phyloP scores from a whole-genome alignment of 2,113 vertebrate genomes.

The Spea bombifrons region DNA sequence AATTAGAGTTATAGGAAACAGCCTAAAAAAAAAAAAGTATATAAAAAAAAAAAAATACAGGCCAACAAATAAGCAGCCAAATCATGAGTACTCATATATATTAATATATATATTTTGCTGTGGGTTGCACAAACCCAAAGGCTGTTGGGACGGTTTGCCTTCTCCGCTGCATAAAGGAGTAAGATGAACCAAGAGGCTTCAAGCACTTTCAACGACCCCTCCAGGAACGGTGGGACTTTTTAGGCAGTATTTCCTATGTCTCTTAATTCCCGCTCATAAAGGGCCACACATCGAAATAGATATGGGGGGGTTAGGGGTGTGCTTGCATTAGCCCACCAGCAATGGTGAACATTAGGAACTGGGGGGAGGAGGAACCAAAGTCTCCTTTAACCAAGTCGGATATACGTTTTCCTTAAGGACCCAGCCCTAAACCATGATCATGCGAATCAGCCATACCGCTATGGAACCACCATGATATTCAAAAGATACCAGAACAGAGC shows the following conservation, averaged over 20 bases:
- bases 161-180: constrained; percentile 18
- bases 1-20: too few relatives aligned
- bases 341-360: constrained; percentile 19
- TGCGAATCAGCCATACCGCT: not conserved
- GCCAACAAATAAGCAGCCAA: constrained; percentile 16
- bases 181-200: not conserved
- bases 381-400: not conserved
- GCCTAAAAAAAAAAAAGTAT: not conserved
- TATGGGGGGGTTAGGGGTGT: not conserved
- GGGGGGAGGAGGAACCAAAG: not conserved
- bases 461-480: not conserved
- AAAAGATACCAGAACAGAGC: not conserved
- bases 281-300: not conserved
- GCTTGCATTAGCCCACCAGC: constrained; percentile 8
- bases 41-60: constrained; percentile 19
- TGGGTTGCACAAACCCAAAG: too few relatives aligned
- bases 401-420: constrained; percentile 25
- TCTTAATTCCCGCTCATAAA: not conserved
- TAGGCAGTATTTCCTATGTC: constrained; percentile 9
- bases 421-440: constrained; percentile 28
- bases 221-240: not conserved
- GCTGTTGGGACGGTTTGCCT: not conserved
- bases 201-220: constrained; percentile 26
- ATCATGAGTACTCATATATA: constrained; percentile 28
- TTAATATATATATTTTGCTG: not conserved